phyloP scores from a whole-genome alignment of 2,888 invertebrate species.

The Chaitophorus viminalis region DNA sequence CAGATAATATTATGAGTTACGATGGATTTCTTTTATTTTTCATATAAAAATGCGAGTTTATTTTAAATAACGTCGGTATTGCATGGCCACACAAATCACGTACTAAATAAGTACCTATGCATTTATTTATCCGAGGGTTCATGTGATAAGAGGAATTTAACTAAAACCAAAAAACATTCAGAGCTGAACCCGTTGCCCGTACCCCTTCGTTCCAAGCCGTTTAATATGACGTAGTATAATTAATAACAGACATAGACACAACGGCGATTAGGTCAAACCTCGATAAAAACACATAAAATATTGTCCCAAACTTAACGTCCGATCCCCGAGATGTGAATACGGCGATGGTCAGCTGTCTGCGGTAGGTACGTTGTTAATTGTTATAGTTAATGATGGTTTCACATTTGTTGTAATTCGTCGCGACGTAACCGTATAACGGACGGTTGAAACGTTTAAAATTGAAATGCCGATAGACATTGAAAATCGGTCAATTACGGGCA shows the following conservation, averaged over 20 bases:
- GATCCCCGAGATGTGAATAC: background rate
- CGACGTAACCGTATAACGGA: background rate
- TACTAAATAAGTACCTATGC: background rate
- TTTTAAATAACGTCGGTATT: background rate
- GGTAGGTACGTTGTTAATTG: too few species aligned
- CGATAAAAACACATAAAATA: background rate
- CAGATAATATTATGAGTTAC: background rate
- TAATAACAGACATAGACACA: too few species aligned
- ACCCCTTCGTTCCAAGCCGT: too few species aligned
- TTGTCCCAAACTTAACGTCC: background rate
- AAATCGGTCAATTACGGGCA: background rate
- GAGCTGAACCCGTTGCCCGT: background rate
- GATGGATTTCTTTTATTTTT: too few species aligned
- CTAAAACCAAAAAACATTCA: background rate
- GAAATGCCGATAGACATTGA: background rate
- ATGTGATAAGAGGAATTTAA: too few species aligned
- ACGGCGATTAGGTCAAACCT: background rate
- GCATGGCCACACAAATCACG: background rate
- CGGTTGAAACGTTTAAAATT: background rate
- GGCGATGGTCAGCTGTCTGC: background rate
- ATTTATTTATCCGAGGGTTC: background rate
- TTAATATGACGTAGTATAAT: too few species aligned
- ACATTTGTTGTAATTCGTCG: background rate
- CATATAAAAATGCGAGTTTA: background rate
- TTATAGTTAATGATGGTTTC: background rate